Evolutionary conservation across 2,797 vertebrate species (phyloP), one percentile per base, ranked within the genome.

Genomic region (Limosa lapponica): DNA sequence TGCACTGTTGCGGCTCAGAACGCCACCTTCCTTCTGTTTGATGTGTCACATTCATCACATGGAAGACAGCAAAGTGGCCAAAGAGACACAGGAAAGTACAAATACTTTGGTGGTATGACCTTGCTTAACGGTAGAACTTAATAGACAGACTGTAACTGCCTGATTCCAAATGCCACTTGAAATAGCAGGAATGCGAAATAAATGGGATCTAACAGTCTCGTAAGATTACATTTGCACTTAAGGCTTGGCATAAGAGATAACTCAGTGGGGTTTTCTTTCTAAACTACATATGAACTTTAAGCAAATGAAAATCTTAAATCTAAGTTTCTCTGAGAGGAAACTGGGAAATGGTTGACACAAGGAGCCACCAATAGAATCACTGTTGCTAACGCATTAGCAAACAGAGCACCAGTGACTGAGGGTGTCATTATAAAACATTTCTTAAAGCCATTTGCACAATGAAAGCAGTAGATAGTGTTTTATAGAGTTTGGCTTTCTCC

Each of bases 41-140:
- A 36, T 36, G 30, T 11, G 18, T 13, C 82, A 73, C 13, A 67
- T 57, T 23, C 32, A 58, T 28, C 59, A 11, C 7, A 11, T 7
- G 16, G 20, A 52, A 73, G 64, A 24, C 23, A 74, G 32, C 2
- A 11, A 85, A 79, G 57, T 3, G 14, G 28, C 27, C 46, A 36
- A n/a, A 59, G 3, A 41, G 17, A 16, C 0, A 0, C 12, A 27
- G 25, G 49, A 39, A 85, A 83, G 12, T 11, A 43, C 4, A 3
- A 65, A 41, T 9, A 11, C 13, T 81, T 49, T 6, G 10, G 20
- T 54, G 57, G 9, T 7, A 13, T 51, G 55, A 87, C 23, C 82
- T 88, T 78, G 28, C 34, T 77, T 67, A 61, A 32, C 57, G 43
- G 44, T 1, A 48, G 65, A 36, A 27, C 16, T 69, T 39, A 66